Base-by-base conservation (phyloP, 2,797 vertebrate species). In the Chaenodraco wilsoni region DNA sequence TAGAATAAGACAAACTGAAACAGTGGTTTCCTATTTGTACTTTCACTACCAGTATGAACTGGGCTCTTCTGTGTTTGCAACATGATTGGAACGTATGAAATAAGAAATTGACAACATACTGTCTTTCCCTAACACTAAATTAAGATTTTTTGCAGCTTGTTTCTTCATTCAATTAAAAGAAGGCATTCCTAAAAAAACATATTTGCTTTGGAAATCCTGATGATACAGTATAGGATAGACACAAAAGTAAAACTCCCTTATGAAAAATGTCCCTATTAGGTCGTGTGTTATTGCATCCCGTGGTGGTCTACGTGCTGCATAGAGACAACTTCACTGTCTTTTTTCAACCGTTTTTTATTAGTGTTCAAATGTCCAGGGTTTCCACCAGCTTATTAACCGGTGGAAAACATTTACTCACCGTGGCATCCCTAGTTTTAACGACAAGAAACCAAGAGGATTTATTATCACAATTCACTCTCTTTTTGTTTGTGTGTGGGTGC, bases 1-100 rank as follows among this genome's bases (percentile, higher is more conserved):
- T 59, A 62, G 72, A 84, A 57, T 72, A 17, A 72, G 72, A 83
- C 51, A 21, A 79, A 76, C 68, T 64, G 12, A 73, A 83, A 57
- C 21, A 16, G 55, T 52, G 55, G 12, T 73, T 72, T 79, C 66
- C 65, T 59, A 13, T 80, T 66, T 82, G 66, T 43, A 15, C 46
- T 60, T 71, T 63, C 48, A 56, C 14, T 3, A 16, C 51, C 9
- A 31, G 68, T 68, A 73, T 78, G 63, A 69, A 19, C 55, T 49
- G 50, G 45, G 51, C 56, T 65, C 66, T n/a, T 50, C 44, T 69
- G 9, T 48, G 15, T 54, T 21, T 56, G 59, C 46, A 13, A 16
- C 23, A 17, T 58, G 74, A 77, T 37, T 67, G 1, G 33, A 27
- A 1, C 16, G 23, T 69, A 45, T 62, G 61, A 15, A 65, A 19